These are phyloP conservation scores for Ylistrum balloti DNA, from an alignment of 1,140 invertebrate genomes.

Conservation along the genomic window DNA sequence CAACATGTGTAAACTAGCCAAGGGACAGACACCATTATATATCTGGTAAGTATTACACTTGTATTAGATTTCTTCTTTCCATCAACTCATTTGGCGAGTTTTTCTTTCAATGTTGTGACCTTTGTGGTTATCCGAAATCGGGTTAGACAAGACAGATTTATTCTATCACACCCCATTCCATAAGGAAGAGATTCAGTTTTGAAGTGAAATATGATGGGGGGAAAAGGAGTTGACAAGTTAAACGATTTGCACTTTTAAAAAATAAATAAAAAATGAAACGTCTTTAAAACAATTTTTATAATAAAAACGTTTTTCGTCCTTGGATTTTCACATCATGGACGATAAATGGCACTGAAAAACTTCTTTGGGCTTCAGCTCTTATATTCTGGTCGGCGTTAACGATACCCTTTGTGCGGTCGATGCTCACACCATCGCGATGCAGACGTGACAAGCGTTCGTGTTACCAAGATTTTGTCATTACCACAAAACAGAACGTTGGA, in stretches of 20 bases:
- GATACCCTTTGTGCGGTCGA: slow-evolving; percentile 31
- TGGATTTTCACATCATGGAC: slow-evolving; percentile 26
- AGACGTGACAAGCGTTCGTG: slow-evolving; percentile 30
- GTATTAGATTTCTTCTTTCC: no score
- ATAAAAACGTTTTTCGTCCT: slow-evolving; percentile 16
- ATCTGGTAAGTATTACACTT: no score
- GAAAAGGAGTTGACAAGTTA: not conserved
- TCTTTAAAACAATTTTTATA: not conserved
- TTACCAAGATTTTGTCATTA: slow-evolving; percentile 39
- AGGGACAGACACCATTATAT: no score
- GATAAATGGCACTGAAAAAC: not conserved
- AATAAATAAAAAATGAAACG: not conserved
- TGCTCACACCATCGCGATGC: not conserved
- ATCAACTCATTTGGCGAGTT: no score
- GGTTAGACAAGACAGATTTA: no score
- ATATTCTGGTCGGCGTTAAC: not conserved
- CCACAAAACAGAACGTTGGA: slow-evolving; percentile 23
- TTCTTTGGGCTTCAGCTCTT: slow-evolving; percentile 1
- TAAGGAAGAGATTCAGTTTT: no score
- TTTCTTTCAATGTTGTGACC: no score
- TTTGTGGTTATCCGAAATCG: no score
- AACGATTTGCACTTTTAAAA: slow-evolving; percentile 37
- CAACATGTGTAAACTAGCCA: no score
- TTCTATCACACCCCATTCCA: no score
- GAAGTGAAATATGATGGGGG: no score